Evolutionary conservation across 1,140 invertebrate species (phyloP).

Genomic region (Melipona quadrifasciata): DNA sequence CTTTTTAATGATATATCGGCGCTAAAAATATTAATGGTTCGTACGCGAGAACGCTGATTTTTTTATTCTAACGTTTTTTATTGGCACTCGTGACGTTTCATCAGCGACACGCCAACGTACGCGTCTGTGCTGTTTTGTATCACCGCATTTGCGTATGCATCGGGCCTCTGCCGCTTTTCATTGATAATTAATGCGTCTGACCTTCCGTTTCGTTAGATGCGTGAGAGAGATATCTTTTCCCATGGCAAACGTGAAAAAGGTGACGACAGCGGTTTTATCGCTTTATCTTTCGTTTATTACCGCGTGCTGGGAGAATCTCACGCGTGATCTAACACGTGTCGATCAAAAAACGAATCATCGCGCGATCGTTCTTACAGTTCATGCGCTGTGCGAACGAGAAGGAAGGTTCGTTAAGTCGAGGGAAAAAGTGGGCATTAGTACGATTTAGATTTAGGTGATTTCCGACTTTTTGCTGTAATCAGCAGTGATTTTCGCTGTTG

Average conservation of each 20-base stretch:
- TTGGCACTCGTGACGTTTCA: neutral
- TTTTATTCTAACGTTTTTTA: neutral
- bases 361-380: neutral
- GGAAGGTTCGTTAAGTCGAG: no score
- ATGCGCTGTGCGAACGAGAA: no score
- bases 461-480: neutral
- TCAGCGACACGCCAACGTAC: neutral
- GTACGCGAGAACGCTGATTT: slow-evolving; percentile 7
- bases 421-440: no score
- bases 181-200: slow-evolving; percentile 45
- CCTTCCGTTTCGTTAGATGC: slow-evolving; percentile 39
- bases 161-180: neutral
- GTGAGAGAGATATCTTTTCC: neutral
- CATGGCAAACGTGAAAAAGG: neutral
- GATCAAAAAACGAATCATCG: neutral
- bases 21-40: slow-evolving; percentile 36
- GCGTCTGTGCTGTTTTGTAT: no score
- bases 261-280: slow-evolving; percentile 22
- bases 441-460: neutral
- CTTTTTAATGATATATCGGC: slow-evolving; percentile 23
- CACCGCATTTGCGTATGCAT: slow-evolving; percentile 14
- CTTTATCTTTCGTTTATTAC: slow-evolving; percentile 2
- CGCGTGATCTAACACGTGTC: neutral
- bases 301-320: neutral
- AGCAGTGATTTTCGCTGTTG: neutral